Evolutionary conservation across 2,113 vertebrate species (phyloP), one percentile per base, ranked within the genome.

Genomic region (Spizaetus ornatus): DNA sequence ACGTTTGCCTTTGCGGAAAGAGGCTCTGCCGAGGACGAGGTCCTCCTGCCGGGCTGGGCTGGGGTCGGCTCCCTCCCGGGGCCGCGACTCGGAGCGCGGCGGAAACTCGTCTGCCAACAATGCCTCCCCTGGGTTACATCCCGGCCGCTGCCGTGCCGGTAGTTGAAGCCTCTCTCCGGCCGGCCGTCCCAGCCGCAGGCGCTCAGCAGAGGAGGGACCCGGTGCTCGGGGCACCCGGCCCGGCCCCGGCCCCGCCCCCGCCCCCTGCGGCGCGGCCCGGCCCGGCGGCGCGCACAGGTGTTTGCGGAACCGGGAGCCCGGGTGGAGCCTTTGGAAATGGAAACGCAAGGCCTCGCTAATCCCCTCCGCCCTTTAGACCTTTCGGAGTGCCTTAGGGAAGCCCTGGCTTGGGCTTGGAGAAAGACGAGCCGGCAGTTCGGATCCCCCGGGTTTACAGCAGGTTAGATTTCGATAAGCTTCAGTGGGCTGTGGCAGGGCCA

Each of bases 271-370:
- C 7, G 55, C 48, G 45, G 25, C 8, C 59, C 50, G 50, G 74
- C 8, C 78, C 58, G 55, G 55, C 50, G 50, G 27, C 43, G 73
- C 63, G 76, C 90, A 85, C 94, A 95, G 96, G 96, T 93, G 96
- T 55, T 42, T 16, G 69, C 38, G 38, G 84, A 3, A 18, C 45
- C 38, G 21, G 61, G 16, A 59, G 43, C 48, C 25, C 61, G 71
- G 91, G 86, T 47, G 78, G 66, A 82, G 80, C 50, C 45, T 74
- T 22, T 4, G 59, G 70, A 34, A 69, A 15, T 5, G 52, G 32
- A 6, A 63, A 21, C 6, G 31, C 7, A 4, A 21, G 50, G 61
- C 16, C 3, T 18, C 10, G 6, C 8, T 4, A 8, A 1, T 7
- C 12, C 11, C 4, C 47, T 69, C 36, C 55, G 78, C 26, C 31